Evolutionary conservation across 2,888 invertebrate species (phyloP), one percentile per base, ranked within the genome.

Genomic region (Sinotaia quadrata): DNA sequence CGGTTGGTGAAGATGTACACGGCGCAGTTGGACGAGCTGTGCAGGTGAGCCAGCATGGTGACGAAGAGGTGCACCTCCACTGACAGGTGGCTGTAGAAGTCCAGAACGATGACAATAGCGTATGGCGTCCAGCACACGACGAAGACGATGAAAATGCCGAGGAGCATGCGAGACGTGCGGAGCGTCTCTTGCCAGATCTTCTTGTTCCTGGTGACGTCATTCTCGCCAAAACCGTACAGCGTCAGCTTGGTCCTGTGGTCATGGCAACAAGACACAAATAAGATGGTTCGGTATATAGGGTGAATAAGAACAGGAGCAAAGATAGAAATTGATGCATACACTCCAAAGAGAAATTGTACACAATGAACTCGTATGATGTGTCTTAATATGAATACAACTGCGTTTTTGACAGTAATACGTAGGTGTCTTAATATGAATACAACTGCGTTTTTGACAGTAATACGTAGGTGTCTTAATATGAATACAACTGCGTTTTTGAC

Each of bases 41-140:
- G 84, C 7, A 81, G 67, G 68, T 85, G 85, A 0, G 84, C 84
- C 54, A 83, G 72, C 36, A 82, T 70, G 10, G 84, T 84, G n/a
- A 81, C 77, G 61, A 81, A 82, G 57, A 84, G 72, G 65, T 85
- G 84, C 1, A 81, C 60, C 54, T 81, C 78, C 33, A 74, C 67
- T 0, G 82, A 73, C 37, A 80, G 77, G 2, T 37, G 15, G 18
- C 47, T n/a, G 59, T 62, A 58, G 33, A 73, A 71, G 58, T 85
- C 85, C 27, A 80, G 47, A 5, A 77, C 79, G 41, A 82, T 81
- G 27, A 84, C 74, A n/a, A 81, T 61, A 41, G 82, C 81, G 67
- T 85, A 85, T 7, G 85, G 85, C 2, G 78, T 75, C 85, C 85
- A 85, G 65, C 84, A 82, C 10, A 82, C 57, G 21, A 82, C 69